phyloP scores from a whole-genome alignment of 2,888 invertebrate species.

The Diloba caeruleocephala region DNA sequence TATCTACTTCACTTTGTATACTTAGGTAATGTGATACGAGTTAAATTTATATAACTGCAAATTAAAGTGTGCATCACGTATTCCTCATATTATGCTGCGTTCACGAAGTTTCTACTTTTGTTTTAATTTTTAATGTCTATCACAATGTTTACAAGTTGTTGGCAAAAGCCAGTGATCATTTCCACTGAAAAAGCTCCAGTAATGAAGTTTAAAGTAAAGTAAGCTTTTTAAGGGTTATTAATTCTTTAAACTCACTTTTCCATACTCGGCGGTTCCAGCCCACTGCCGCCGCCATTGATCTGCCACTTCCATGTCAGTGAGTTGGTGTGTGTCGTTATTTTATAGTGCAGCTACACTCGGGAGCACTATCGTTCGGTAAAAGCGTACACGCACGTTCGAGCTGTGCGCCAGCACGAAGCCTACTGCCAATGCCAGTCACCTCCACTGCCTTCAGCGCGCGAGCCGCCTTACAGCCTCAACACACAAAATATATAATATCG shows the following conservation, averaged over 20 bases:
- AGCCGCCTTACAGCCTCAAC: constrained; percentile 68
- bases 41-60: constrained; percentile 27
- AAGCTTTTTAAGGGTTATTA: constrained; percentile 31
- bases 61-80: constrained; percentile 38
- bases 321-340: constrained; percentile 62
- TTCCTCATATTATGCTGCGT: constrained; percentile 1
- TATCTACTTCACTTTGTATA: constrained; percentile 8
- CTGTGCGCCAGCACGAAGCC: constrained; percentile 75
- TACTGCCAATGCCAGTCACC: constrained; percentile 66
- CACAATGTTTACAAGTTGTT: constrained; percentile 20
- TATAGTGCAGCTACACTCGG: constrained; percentile 86
- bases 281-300: constrained; percentile 87
- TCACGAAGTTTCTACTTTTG: constrained; percentile 14
- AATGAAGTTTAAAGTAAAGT: background rate
- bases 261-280: constrained; percentile 86
- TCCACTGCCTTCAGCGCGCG: constrained; percentile 56
- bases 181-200: constrained; percentile 1
- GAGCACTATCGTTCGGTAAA: constrained; percentile 66
- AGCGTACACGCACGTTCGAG: constrained; percentile 72
- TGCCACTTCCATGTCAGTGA: constrained; percentile 82
- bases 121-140: background rate
- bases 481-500: constrained; percentile 80
- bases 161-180: background rate
- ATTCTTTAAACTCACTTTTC: constrained; percentile 75
- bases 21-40: background rate